phyloP scores from a whole-genome alignment of 2,888 invertebrate genomes.

The Tiliacea aurago region DNA sequence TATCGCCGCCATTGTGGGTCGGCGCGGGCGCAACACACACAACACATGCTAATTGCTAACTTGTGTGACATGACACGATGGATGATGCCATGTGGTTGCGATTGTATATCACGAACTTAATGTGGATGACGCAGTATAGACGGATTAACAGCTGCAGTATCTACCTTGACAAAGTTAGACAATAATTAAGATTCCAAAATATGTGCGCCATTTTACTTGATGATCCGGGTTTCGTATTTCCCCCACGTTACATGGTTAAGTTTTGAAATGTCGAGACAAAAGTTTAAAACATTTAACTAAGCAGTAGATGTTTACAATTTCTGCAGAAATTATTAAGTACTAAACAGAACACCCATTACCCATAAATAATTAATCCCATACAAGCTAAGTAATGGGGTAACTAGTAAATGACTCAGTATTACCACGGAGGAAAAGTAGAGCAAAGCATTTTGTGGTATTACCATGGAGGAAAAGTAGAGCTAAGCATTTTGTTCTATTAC shows the following conservation, averaged over 20 bases:
- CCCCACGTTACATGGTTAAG: neutral
- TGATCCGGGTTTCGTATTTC: neutral
- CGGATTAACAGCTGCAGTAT: neutral
- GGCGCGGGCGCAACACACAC: slow-evolving; percentile 24
- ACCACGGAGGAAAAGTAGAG: too few species aligned
- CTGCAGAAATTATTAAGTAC: too few species aligned
- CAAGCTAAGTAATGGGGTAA: too few species aligned
- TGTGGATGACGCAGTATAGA: neutral
- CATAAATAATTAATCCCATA: too few species aligned
- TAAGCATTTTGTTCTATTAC: too few species aligned
- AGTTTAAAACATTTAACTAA: too few species aligned
- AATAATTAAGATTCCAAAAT: neutral
- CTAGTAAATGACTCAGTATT: too few species aligned
- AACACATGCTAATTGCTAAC: slow-evolving; percentile 45
- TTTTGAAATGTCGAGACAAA: neutral
- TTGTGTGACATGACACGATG: slow-evolving; percentile 26
- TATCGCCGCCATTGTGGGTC: slow-evolving; percentile 23
- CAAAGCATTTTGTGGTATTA: too few species aligned
- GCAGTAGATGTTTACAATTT: too few species aligned
- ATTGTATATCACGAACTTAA: slow-evolving; percentile 6
- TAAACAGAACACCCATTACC: too few species aligned
- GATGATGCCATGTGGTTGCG: slow-evolving; percentile 19
- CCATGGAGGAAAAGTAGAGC: too few species aligned
- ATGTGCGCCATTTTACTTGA: neutral
- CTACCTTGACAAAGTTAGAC: neutral